Percentiles rank a stretch among this genome's conserved stretches.
Conservation (phyloP, 2,888 invertebrate species). For the Mesorhabditis spiculigera region DNA sequence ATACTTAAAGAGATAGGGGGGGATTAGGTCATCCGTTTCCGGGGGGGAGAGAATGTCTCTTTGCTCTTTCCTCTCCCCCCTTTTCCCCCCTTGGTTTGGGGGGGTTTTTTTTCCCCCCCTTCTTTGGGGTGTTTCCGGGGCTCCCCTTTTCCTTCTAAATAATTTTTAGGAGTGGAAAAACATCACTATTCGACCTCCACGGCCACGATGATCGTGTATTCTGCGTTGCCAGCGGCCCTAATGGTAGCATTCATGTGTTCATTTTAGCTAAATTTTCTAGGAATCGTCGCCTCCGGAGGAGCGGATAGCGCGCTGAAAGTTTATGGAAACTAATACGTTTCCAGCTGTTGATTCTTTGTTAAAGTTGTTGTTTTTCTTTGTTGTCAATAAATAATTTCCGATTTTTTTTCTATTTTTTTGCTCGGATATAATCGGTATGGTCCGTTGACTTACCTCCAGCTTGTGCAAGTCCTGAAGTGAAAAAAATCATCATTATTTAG, state of each 20-base stretch:
- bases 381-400: constrained; percentile 1
- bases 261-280: neutral
- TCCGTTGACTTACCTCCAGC: neutral
- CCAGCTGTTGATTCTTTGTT: constrained; percentile 3
- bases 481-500: neutral
- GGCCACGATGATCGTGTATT: constrained; percentile 89
- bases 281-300: constrained; percentile 81
- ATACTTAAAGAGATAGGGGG: no score
- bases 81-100: no score
- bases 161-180: constrained; percentile 71
- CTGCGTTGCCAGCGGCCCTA: constrained; percentile 88
- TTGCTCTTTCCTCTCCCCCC: no score
- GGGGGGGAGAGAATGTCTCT: no score
- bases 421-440: no score
- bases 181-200: constrained; percentile 83
- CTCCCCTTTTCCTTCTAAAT: no score
- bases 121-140: no score
- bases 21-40: no score
- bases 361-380: neutral
- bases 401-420: no score
- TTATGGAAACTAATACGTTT: constrained; percentile 44
- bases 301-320: constrained; percentile 84
- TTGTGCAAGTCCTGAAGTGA: constrained; percentile 2
- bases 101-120: no score
- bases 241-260: constrained; percentile 60